Conservation (phyloP, 2,797 vertebrate genomes). For the Lithobates pipiens region DNA sequence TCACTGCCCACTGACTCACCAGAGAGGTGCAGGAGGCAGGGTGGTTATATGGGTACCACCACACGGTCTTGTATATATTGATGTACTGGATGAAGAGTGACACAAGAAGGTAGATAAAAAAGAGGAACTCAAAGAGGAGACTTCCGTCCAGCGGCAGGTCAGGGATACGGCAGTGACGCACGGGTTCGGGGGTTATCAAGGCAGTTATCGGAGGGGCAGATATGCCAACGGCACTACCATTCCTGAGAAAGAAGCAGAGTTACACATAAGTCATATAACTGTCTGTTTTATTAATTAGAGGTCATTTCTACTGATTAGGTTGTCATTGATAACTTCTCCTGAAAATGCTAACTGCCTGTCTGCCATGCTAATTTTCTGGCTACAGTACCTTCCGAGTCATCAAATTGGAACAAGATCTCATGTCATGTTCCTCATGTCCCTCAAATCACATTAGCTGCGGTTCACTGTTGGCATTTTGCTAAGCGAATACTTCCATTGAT, state of each 20-base stretch:
- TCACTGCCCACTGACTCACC: constrained; percentile 74
- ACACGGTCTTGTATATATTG: constrained; percentile 98
- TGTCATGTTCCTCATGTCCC: no score
- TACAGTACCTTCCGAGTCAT: no score
- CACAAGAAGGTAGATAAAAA: constrained; percentile 95
- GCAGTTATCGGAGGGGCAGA: constrained; percentile 92
- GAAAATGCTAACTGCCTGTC: no score
- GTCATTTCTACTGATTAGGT: no score
- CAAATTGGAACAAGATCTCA: no score
- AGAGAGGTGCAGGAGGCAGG: constrained; percentile 95
- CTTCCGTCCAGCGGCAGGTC: constrained; percentile 92
- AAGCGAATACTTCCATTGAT: no score
- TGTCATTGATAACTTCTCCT: no score
- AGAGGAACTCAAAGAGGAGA: constrained; percentile 94
- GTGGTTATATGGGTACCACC: constrained; percentile 98
- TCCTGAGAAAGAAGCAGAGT: constrained; percentile 74
- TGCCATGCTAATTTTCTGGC: no score
- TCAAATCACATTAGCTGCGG: no score
- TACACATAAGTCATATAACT: neutral
- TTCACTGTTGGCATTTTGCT: no score
- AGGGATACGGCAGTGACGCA: constrained; percentile 94
- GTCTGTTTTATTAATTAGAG: no score
- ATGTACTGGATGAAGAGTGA: constrained; percentile 98
- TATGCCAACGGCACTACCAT: constrained; percentile 88
- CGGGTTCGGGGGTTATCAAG: constrained; percentile 93